These are phyloP conservation scores for Leucoma salicis DNA, from an alignment of 2,888 invertebrate genomes.

Conservation along the genomic window DNA sequence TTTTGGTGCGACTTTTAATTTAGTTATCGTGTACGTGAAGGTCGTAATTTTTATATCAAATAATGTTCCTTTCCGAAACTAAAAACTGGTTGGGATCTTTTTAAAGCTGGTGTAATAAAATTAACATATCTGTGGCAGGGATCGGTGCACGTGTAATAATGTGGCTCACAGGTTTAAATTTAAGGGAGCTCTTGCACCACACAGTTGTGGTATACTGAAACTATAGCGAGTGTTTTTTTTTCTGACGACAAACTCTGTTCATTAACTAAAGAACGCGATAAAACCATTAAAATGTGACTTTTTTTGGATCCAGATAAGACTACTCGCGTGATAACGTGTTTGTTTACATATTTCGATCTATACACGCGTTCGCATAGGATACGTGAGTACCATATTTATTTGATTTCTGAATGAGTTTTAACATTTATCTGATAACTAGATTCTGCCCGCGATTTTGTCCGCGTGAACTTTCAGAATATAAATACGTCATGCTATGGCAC, in stretches of 20 bases:
- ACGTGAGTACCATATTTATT: too few relatives aligned
- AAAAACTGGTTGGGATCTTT: slow-evolving; percentile 72
- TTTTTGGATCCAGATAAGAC: slow-evolving; percentile 5
- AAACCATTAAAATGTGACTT: too few relatives aligned
- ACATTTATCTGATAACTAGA: too few relatives aligned
- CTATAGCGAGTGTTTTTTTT: background rate
- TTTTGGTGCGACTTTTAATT: slow-evolving; percentile 44
- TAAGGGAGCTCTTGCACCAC: slow-evolving; percentile 35
- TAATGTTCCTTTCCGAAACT: slow-evolving; percentile 71
- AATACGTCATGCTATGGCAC: too few relatives aligned
- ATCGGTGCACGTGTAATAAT: slow-evolving; percentile 59
- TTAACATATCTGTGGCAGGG: slow-evolving; percentile 70
- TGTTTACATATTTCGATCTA: slow-evolving; percentile 30
- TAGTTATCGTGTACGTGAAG: slow-evolving; percentile 52
- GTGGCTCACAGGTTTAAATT: slow-evolving; percentile 35
- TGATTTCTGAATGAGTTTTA: too few relatives aligned
- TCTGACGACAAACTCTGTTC: background rate
- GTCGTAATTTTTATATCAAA: slow-evolving; percentile 70
- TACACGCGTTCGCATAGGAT: too few relatives aligned
- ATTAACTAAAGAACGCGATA: too few relatives aligned
- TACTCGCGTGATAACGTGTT: slow-evolving; percentile 16
- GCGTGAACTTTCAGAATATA: too few relatives aligned
- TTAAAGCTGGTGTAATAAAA: slow-evolving; percentile 76
- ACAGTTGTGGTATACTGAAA: slow-evolving; percentile 4
- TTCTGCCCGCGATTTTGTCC: too few relatives aligned